Evolutionary conservation across 2,797 vertebrate species (phyloP).

Genomic region (Pseudochirops cupreus): DNA sequence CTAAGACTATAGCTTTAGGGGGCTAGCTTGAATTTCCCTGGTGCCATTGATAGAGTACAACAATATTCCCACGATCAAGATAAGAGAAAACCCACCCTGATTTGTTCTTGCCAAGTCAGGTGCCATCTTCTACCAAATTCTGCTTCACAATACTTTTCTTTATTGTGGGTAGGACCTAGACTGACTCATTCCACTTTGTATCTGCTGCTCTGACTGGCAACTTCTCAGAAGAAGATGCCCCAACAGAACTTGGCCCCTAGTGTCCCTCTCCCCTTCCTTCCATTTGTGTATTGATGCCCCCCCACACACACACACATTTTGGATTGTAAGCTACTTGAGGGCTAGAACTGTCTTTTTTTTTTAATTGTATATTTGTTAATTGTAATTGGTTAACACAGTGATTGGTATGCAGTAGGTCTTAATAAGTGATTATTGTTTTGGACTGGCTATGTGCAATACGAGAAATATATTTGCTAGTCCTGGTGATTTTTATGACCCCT

Average conservation of each 20-base stretch:
- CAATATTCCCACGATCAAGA: neutral
- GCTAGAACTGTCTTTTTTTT: neutral
- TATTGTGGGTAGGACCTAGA: neutral
- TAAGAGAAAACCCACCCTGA: neutral
- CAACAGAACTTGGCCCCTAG: neutral
- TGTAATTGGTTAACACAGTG: too few relatives aligned
- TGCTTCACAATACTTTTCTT: neutral
- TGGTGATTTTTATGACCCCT: neutral
- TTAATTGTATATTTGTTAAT: neutral
- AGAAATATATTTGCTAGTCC: neutral
- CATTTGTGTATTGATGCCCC: neutral
- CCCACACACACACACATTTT: neutral
- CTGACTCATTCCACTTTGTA: neutral
- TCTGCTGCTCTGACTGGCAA: neutral
- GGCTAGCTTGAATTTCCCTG: neutral
- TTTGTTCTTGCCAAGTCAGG: neutral
- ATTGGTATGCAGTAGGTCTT: neutral
- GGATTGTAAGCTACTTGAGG: neutral
- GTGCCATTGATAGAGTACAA: neutral
- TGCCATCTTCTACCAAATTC: neutral
- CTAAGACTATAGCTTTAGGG: neutral
- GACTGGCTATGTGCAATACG: neutral
- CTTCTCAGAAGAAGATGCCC: neutral
- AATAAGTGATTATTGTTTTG: neutral
- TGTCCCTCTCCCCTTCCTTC: rapidly evolving